A percentile compares a stretch with the other conserved stretches of the same genome.
Evolutionary conservation across 2,113 vertebrate genomes (phyloP).

Genomic region (Rhinoptilus africanus): DNA sequence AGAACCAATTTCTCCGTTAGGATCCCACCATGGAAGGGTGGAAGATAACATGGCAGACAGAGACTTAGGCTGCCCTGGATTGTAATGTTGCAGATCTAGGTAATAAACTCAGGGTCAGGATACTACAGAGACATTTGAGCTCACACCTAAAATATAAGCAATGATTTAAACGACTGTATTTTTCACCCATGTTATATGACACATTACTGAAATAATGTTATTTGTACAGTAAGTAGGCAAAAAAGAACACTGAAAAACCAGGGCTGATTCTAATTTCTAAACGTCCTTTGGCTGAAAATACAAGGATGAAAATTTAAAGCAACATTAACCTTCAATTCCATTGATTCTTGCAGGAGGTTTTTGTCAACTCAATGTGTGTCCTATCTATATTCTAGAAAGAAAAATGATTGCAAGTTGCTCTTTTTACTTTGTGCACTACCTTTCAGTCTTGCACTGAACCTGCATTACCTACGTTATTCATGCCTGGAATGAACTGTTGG

Average conservation of each 20-base stretch:
- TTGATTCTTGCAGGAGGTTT: not conserved
- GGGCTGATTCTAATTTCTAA: not conserved
- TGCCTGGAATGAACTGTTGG: not conserved
- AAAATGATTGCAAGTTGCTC: not conserved
- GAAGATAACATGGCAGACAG: not conserved
- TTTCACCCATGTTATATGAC: not conserved
- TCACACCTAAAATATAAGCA: not conserved
- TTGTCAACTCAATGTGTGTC: not conserved
- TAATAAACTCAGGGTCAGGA: not conserved
- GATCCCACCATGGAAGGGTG: not conserved
- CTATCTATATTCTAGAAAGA: not conserved
- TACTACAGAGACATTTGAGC: not conserved
- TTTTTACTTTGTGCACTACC: not conserved
- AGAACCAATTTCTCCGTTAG: not conserved
- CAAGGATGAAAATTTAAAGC: not conserved
- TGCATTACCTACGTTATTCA: not conserved
- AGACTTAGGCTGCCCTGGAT: not conserved
- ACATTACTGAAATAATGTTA: not conserved
- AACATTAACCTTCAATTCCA: not conserved
- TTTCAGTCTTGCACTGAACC: not conserved
- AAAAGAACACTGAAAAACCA: not conserved
- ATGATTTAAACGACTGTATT: not conserved
- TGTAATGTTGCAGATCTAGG: not conserved
- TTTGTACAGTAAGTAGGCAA: not conserved
- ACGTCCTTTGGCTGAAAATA: not conserved